Conservation (phyloP, 2,797 vertebrate species). For the Alauda arvensis region DNA sequence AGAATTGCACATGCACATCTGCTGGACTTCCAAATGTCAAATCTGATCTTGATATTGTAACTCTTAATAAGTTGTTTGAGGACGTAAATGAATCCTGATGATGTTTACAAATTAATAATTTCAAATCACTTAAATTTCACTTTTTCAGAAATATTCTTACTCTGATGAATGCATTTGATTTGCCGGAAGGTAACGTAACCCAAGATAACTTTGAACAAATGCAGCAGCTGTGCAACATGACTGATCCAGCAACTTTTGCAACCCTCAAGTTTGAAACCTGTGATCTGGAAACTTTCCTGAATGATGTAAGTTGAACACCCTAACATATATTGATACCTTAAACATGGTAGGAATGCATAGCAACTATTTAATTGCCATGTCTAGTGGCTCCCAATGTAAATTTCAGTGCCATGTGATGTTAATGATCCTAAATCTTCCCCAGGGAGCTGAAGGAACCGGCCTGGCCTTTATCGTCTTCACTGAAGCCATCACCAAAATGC, state of each 20-base stretch:
- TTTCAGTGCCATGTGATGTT: neutral
- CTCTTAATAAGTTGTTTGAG: neutral
- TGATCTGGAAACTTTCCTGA: slow-evolving; percentile 79
- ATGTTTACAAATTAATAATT: neutral
- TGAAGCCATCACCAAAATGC: slow-evolving; percentile 93
- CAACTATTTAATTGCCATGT: neutral
- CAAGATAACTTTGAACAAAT: slow-evolving; percentile 75
- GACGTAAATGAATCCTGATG: neutral
- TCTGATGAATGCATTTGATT: slow-evolving; percentile 83
- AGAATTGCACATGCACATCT: neutral
- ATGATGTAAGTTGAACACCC: slow-evolving; percentile 72
- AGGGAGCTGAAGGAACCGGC: slow-evolving; percentile 91
- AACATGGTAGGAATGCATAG: neutral
- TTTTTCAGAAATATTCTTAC: slow-evolving; percentile 84
- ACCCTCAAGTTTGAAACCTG: slow-evolving; percentile 77
- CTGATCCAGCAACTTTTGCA: slow-evolving; percentile 39
- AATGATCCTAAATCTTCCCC: neutral
- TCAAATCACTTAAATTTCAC: neutral
- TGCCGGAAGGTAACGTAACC: slow-evolving; percentile 79
- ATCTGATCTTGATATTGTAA: neutral
- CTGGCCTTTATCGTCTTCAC: slow-evolving; percentile 94
- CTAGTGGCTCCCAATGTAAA: neutral
- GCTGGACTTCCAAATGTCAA: neutral
- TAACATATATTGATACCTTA: neutral
- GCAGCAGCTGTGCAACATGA: slow-evolving; percentile 69